Evolutionary conservation across 2,888 invertebrate species (phyloP).

Genomic region (Platynereis dumerilii): DNA sequence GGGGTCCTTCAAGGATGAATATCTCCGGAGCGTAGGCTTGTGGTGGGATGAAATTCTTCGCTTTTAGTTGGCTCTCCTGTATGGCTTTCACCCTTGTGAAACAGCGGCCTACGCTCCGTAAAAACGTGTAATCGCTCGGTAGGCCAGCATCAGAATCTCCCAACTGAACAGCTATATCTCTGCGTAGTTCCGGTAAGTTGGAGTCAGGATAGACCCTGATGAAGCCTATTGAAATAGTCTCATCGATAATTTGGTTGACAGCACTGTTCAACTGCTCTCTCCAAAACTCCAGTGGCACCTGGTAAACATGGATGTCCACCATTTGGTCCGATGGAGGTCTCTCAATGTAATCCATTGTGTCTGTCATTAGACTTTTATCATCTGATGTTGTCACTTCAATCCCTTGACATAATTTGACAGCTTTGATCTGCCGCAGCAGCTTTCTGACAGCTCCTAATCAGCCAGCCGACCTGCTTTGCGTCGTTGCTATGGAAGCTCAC

Average conservation of each 20-base stretch:
- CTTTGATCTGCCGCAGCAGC: no score
- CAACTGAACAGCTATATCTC: conserved; percentile 63
- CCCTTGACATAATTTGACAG: no score
- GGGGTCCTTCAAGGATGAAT: conserved; percentile 51
- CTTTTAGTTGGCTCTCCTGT: no score
- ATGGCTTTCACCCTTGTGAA: conserved; percentile 62
- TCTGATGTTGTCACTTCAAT: no score
- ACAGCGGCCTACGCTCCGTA: conserved; percentile 67
- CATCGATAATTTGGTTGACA: conserved; percentile 64
- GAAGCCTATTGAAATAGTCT: conserved; percentile 66
- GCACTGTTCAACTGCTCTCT: conserved; percentile 65
- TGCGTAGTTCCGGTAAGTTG: conserved; percentile 58
- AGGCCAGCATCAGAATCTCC: conserved; percentile 60
- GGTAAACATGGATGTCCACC: conserved; percentile 66
- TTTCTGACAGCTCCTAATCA: no score
- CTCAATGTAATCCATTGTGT: no score
- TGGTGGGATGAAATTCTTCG: no score
- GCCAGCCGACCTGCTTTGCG: no score
- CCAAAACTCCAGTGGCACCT: conserved; percentile 66
- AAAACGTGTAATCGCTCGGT: conserved; percentile 65
- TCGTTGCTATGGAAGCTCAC: no score
- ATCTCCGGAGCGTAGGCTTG: conserved; percentile 56
- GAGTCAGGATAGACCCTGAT: conserved; percentile 65
- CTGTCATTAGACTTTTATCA: no score
- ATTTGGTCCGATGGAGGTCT: conserved; percentile 52